Evolutionary conservation across 2,888 invertebrate genomes (phyloP).

Genomic region (Scaeva pyrastri): DNA sequence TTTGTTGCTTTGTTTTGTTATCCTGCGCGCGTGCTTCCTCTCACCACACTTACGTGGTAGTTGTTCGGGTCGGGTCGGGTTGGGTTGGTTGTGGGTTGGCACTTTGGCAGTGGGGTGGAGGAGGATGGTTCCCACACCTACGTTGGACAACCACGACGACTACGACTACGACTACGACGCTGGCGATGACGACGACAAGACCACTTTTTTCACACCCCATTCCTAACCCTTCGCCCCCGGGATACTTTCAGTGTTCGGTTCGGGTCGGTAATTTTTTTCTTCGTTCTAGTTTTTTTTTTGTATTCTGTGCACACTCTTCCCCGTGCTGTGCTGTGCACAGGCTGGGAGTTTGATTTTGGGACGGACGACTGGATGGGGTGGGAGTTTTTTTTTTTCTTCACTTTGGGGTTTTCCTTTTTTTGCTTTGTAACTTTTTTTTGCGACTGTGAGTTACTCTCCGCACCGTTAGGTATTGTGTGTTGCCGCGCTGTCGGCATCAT

Average conservation of each 20-base stretch:
- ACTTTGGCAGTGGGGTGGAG: constrained; percentile 7
- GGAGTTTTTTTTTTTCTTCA: constrained; percentile 62
- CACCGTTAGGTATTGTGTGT: constrained; percentile 75
- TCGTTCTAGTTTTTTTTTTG: constrained; percentile 77
- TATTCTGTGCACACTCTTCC: constrained; percentile 38
- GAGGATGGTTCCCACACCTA: constrained; percentile 71
- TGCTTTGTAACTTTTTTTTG: constrained; percentile 63
- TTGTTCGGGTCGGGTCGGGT: constrained; percentile 39
- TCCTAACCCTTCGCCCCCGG: constrained; percentile 80
- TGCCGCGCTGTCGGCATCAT: constrained; percentile 75
- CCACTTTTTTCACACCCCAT: constrained; percentile 82
- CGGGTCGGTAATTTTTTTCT: constrained; percentile 71
- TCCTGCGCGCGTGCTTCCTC: constrained; percentile 79
- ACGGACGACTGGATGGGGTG: constrained; percentile 53
- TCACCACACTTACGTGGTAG: constrained; percentile 77
- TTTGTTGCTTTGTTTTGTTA: constrained; percentile 79
- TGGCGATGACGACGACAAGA: constrained; percentile 75
- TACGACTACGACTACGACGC: constrained; percentile 68
- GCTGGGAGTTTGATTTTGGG: constrained; percentile 56
- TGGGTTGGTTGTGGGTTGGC: not conserved
- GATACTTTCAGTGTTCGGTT: constrained; percentile 77
- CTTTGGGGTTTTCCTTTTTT: constrained; percentile 60
- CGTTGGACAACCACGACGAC: constrained; percentile 72
- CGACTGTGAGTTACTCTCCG: constrained; percentile 74
- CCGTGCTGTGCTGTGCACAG: constrained; percentile 21